These are phyloP conservation scores for Montipora cactus DNA, from an alignment of 64 coral and sea anemone genomes.

Conservation along the genomic window DNA sequence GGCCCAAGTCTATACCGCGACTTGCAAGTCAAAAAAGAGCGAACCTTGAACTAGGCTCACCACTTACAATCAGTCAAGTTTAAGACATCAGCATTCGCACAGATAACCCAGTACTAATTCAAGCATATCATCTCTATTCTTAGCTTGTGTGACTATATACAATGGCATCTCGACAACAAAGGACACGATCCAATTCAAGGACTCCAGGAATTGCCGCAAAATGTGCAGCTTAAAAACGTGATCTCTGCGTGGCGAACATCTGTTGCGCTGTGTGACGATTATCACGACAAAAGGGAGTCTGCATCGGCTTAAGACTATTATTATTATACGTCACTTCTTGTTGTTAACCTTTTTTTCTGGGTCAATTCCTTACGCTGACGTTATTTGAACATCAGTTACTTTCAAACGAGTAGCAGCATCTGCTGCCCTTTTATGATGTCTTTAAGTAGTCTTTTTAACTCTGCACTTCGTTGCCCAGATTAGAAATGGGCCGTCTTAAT, in stretches of 20 bases:
- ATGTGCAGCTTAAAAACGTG: constrained; percentile 47
- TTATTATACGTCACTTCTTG: too few relatives aligned
- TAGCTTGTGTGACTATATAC: constrained; percentile 43
- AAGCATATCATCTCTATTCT: not conserved
- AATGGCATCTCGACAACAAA: constrained; percentile 55
- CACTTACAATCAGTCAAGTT: too few relatives aligned
- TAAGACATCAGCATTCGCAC: too few relatives aligned
- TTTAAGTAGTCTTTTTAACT: too few relatives aligned
- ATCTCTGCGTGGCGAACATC: constrained; percentile 58
- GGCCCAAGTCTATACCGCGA: too few relatives aligned
- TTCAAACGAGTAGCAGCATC: too few relatives aligned
- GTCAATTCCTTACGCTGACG: not conserved
- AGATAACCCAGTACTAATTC: not conserved
- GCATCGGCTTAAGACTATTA: not conserved
- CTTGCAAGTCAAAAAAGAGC: too few relatives aligned
- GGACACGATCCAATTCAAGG: constrained; percentile 28
- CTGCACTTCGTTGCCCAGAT: too few relatives aligned
- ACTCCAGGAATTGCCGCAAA: not conserved
- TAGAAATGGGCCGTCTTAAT: too few relatives aligned
- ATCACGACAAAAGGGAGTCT: constrained; percentile 21
- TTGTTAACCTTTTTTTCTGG: not conserved
- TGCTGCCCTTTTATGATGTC: too few relatives aligned
- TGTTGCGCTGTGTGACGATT: constrained; percentile 30
- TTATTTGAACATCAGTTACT: too few relatives aligned
- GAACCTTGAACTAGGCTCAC: too few relatives aligned